Base-by-base conservation (phyloP, 2,888 invertebrate species). In the Eulithis prunata region DNA sequence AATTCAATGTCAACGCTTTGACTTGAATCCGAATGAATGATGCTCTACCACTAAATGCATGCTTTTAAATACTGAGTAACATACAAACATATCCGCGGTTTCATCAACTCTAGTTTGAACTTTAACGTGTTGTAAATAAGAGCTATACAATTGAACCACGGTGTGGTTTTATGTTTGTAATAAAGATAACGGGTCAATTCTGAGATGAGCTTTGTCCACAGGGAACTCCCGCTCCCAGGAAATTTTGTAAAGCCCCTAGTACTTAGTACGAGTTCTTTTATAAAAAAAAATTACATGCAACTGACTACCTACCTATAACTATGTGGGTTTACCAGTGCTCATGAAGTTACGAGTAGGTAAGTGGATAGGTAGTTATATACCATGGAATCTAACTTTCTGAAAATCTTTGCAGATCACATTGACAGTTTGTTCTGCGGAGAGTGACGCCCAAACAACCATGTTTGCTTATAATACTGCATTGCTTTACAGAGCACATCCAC, bases 21-120 rank as follows among this genome's bases (percentile, higher is more conserved):
- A 54, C 57, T 54, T 14, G n/a, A 62, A 47, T 21, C 47, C 21
- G 14, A 67, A 41, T 32, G 68, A 66, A 71, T 72, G 70, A 69
- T 69, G 47, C 54, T 59, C 36, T 43, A 54, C 13, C n/a, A 32
- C 8, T 13, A 41, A 53, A 49, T 1, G 36, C 47, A 36, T 53
- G 43, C 38, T 52, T 62, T 53, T 66, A 66, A 53, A 66, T 66
- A 57, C 47, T 2, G 36, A 56, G 14, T 4, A 52, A 45, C 32
- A 36, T 45, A 36, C 56, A 43, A 57, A n/a, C 21, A 45, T 57
- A 52, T 4, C 4, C 11, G 4, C 13, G n/a, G 38, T n/a, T 46
- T 43, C 21, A 14, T 12, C 3, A 45, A 28, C 0, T 13, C 1
- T 51, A 45, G 14, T 57, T 14, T 62, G 43, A 57, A 36, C 62